These are phyloP conservation scores for Trachemys scripta DNA, from an alignment of 2,113 vertebrate genomes.

Conservation along the genomic window DNA sequence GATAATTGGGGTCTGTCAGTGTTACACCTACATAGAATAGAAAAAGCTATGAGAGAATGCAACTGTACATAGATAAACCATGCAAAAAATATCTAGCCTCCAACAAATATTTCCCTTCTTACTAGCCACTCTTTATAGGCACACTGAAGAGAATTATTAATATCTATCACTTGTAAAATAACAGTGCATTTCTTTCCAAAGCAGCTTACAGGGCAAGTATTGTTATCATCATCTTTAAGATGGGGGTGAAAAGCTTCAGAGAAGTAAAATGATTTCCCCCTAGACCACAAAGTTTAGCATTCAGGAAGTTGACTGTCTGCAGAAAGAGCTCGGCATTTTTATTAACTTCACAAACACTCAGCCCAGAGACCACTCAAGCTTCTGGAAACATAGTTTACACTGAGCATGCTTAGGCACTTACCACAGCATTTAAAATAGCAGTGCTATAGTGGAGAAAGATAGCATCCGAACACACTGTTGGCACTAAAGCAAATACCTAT, in stretches of 20 bases:
- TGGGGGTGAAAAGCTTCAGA: background rate
- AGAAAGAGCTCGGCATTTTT: background rate
- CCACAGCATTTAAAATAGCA: slow-evolving; percentile 38
- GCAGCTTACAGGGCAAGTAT: background rate
- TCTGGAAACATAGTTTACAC: slow-evolving; percentile 14
- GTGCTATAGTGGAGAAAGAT: background rate
- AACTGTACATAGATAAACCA: background rate
- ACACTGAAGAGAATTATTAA: background rate
- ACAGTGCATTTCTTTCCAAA: background rate
- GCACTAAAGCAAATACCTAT: background rate
- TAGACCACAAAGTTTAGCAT: background rate
- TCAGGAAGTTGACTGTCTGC: background rate
- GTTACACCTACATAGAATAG: background rate
- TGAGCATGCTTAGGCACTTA: background rate
- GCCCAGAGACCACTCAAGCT: background rate
- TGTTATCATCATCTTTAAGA: background rate
- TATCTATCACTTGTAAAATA: background rate
- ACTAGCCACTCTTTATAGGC: background rate
- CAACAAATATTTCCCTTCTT: background rate
- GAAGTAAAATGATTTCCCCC: background rate
- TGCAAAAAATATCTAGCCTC: background rate
- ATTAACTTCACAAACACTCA: background rate
- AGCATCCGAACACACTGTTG: background rate
- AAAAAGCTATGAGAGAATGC: rapidly evolving
- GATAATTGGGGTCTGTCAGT: rapidly evolving